A percentile compares a stretch with the other conserved stretches of the same genome.
phyloP scores from a whole-genome alignment of 2,888 invertebrate species.

The Sturmia bella region DNA sequence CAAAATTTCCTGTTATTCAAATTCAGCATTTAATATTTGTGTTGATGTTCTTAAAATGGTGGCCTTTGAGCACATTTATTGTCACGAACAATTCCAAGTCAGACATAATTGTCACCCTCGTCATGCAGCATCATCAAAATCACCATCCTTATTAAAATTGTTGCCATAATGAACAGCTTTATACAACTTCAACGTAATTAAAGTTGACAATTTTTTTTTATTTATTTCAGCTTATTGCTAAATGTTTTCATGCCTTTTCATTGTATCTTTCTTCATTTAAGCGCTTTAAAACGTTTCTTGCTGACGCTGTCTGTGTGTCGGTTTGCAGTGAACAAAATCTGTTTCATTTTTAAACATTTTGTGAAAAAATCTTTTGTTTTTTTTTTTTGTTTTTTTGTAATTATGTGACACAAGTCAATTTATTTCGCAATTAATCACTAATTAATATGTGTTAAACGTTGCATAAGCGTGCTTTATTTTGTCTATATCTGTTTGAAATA shows the following conservation, averaged over 20 bases:
- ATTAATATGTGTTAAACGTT: slow-evolving; percentile 73
- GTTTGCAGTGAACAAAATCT: background rate
- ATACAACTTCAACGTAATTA: slow-evolving; percentile 20
- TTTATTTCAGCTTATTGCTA: slow-evolving; percentile 27
- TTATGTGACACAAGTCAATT: slow-evolving; percentile 80
- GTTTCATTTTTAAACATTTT: background rate
- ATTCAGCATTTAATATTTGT: no score
- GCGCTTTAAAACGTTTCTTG: background rate
- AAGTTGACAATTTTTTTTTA: slow-evolving; percentile 19
- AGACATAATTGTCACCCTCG: slow-evolving; percentile 42
- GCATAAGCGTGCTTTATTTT: slow-evolving; percentile 18
- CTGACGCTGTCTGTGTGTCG: background rate
- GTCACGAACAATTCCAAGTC: slow-evolving; percentile 20
- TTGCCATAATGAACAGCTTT: slow-evolving; percentile 34
- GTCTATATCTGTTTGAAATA: background rate
- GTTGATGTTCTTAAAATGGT: no score
- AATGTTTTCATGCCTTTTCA: slow-evolving; percentile 1
- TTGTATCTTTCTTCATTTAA: background rate
- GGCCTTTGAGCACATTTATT: slow-evolving; percentile 8
- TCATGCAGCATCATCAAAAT: slow-evolving; percentile 34
- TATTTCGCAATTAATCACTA: slow-evolving; percentile 80
- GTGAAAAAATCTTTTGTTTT: slow-evolving; percentile 27
- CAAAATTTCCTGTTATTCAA: no score
- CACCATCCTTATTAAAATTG: slow-evolving; percentile 22
- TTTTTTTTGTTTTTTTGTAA: slow-evolving; percentile 67